Conservation (phyloP, 23 tunicate species). For the Diplosoma virens region DNA sequence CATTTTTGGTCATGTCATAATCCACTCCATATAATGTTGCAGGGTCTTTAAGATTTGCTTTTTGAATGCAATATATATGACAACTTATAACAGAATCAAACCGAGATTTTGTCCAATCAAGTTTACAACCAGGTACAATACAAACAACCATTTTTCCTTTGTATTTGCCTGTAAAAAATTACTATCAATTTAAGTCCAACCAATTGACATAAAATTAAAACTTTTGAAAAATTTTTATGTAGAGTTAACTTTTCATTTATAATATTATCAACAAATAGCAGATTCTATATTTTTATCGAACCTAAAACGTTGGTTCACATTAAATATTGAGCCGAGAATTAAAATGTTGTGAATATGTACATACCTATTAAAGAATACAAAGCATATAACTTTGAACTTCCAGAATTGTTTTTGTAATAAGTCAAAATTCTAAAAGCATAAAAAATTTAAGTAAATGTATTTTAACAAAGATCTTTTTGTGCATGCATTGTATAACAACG, state of each 20-base stretch:
- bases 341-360: too few species aligned
- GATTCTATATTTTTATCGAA: too few species aligned
- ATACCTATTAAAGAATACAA: slow-evolving; percentile 35
- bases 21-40: slow-evolving; percentile 47
- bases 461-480: too few species aligned
- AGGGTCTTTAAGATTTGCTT: slow-evolving; percentile 39
- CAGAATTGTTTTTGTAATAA: slow-evolving; percentile 14
- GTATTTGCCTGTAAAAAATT: slow-evolving; percentile 12
- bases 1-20: slow-evolving; percentile 43
- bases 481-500: too few species aligned
- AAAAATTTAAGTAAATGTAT: too few species aligned
- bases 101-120: slow-evolving; percentile 41
- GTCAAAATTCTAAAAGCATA: slow-evolving; percentile 22
- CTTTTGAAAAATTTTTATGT: too few species aligned
- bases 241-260: too few species aligned
- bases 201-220: background rate
- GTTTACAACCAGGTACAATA: slow-evolving; percentile 37
- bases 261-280: too few species aligned
- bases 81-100: slow-evolving; percentile 27
- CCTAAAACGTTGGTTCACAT: too few species aligned
- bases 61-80: slow-evolving; percentile 61
- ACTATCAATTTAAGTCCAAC: background rate
- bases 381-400: slow-evolving; percentile 3
- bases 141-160: slow-evolving; percentile 24
- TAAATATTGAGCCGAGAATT: too few species aligned